phyloP scores from a whole-genome alignment of 2,888 invertebrate species.

The Phyto melanocephala region DNA sequence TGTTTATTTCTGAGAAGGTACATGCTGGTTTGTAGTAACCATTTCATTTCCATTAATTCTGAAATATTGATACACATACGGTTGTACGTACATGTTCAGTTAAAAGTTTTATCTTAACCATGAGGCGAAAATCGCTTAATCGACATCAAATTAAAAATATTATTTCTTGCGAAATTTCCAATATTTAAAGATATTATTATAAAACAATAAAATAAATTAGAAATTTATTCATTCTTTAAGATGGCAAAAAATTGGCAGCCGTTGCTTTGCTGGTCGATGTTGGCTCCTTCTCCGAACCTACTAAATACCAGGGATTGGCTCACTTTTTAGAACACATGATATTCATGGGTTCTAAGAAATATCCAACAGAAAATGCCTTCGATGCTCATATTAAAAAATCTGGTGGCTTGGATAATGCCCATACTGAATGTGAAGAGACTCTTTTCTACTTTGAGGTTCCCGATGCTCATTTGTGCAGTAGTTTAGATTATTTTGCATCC shows the following conservation, averaged over 20 bases:
- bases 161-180: too few relatives aligned
- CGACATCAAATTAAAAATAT: too few relatives aligned
- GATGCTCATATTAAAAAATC: conserved; percentile 89
- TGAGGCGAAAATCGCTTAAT: too few relatives aligned
- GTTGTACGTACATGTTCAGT: too few relatives aligned
- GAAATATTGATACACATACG: too few relatives aligned
- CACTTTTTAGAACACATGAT: conserved; percentile 95
- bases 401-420: conserved; percentile 92
- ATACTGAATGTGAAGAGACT: conserved; percentile 92
- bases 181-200: too few relatives aligned
- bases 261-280: conserved; percentile 87
- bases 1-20: too few relatives aligned
- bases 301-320: conserved; percentile 88
- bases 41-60: too few relatives aligned
- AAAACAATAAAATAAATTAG: too few relatives aligned
- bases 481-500: conserved; percentile 91
- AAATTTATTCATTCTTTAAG: conserved; percentile 53
- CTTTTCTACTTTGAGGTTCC: conserved; percentile 94
- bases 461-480: conserved; percentile 86
- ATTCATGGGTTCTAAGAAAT: conserved; percentile 95
- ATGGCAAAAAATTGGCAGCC: conserved; percentile 82
- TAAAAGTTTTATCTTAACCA: too few relatives aligned
- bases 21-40: too few relatives aligned
- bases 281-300: conserved; percentile 89
- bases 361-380: conserved; percentile 91